Evolutionary conservation across 2,888 invertebrate species (phyloP), one percentile per base, ranked within the genome.

Genomic region (Rhimphoctona megacephalus): DNA sequence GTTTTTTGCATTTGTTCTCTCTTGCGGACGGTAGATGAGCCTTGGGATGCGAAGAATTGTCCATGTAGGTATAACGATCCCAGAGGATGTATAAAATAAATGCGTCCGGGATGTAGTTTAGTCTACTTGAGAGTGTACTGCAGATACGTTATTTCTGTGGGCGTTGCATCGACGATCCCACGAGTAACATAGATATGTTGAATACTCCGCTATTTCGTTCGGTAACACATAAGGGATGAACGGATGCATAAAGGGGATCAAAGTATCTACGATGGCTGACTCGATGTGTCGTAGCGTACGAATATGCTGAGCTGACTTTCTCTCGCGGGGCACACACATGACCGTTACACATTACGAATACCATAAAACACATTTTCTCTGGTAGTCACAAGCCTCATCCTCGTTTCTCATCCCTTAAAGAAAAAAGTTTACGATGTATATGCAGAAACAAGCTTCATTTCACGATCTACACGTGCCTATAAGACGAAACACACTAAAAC

Each of bases 221-320:
- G 36, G 73, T 67, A 76, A 77, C 76, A 67, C 79, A 54, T 79
- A 72, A 86, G 86, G 86, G 83, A 86, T 83, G 83, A 86, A 81
- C 83, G 76, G 74, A 83, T 86, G 86, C 86, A 77, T 86, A 86
- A 86, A 83, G 83, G 83, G 83, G 86, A 86, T 86, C 86, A 81
- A 83, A 80, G 83, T 83, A 80, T 79, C 78, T 79, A 39, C 49
- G 82, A 49, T 66, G 70, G 74, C 85, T 72, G 81, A 81, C 77
- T 81, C 81, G 46, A 46, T 81, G 57, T 54, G 30, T 49, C 19
- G 49, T 19, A 19, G 49, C 57, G 46, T n/a, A 14, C 81, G 73
- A 82, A 78, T 78, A 78, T 78, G 77, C 66, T 54, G 77, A 57
- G 46, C 74, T 78, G 83, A 74, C 72, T 66, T 19, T 83, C 77